Evolutionary conservation across 2,888 invertebrate genomes (phyloP).

Genomic region (Epirrhoe tristata): DNA sequence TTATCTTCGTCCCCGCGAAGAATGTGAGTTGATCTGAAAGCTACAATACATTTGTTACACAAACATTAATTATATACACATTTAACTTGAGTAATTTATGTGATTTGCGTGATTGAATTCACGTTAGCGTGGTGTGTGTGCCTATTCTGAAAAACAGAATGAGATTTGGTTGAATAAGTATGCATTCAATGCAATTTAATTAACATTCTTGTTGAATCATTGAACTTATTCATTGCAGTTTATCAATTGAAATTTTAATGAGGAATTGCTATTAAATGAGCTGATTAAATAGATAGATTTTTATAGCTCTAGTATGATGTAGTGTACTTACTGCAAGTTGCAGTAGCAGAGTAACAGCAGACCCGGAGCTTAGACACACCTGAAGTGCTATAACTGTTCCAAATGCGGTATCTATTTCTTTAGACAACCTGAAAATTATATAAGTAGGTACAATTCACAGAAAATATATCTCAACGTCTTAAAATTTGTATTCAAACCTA

Average conservation of each 20-base stretch:
- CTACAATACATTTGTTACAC: conserved; percentile 47
- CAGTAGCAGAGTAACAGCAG: conserved; percentile 62
- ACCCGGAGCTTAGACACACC: conserved; percentile 69
- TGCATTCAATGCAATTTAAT: conserved; percentile 3
- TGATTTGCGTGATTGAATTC: conserved; percentile 1
- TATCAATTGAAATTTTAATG: conserved; percentile 2
- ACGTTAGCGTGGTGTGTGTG: neutral
- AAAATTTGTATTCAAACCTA: neutral
- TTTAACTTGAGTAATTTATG: neutral
- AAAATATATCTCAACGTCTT: neutral
- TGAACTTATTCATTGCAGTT: conserved; percentile 10
- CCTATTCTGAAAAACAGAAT: conserved; percentile 3
- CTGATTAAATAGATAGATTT: too few relatives aligned
- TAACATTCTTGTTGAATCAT: conserved; percentile 3
- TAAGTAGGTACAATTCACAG: neutral
- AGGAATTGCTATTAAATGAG: too few relatives aligned
- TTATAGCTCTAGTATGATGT: too few relatives aligned
- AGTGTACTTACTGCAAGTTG: conserved; percentile 61
- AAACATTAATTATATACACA: neutral
- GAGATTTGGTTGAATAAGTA: conserved; percentile 3
- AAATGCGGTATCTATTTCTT: conserved; percentile 72
- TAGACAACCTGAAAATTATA: conserved; percentile 58
- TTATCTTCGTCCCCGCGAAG: conserved; percentile 65
- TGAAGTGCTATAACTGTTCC: conserved; percentile 73
- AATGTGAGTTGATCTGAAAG: conserved; percentile 67